Evolutionary conservation across 2,113 vertebrate species (phyloP).

Genomic region (Phylloscopus whistleri): DNA sequence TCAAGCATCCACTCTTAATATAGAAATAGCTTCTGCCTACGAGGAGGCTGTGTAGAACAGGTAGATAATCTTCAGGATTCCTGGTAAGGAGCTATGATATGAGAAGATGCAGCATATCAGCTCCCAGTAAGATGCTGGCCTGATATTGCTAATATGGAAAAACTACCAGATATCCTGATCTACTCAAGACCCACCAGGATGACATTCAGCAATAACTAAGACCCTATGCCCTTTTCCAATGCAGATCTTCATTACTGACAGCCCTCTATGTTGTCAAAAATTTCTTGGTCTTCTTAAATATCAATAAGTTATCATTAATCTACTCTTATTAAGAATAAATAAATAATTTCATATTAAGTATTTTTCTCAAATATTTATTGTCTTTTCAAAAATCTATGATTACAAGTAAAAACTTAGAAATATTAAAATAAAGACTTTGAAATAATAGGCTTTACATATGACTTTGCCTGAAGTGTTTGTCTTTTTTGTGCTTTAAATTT

Average conservation of each 20-base stretch:
- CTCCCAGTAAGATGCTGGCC: background rate
- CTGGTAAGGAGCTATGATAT: background rate
- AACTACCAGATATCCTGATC: background rate
- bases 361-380: background rate
- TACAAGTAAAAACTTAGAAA: background rate
- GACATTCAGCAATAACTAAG: background rate
- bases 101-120: background rate
- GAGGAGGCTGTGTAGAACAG: background rate
- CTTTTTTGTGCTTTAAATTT: background rate
- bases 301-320: background rate
- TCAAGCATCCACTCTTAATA: background rate
- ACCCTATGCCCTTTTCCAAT: background rate
- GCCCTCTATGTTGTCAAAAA: fast-evolving
- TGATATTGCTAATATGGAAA: background rate
- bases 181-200: background rate
- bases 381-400: background rate
- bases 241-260: background rate
- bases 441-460: background rate
- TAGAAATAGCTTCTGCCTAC: background rate
- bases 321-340: background rate
- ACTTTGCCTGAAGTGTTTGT: background rate
- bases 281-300: background rate
- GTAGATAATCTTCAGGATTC: background rate
- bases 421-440: background rate
- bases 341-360: background rate